phyloP scores from a whole-genome alignment of 2,113 vertebrate genomes.

The Cepphus grylle region DNA sequence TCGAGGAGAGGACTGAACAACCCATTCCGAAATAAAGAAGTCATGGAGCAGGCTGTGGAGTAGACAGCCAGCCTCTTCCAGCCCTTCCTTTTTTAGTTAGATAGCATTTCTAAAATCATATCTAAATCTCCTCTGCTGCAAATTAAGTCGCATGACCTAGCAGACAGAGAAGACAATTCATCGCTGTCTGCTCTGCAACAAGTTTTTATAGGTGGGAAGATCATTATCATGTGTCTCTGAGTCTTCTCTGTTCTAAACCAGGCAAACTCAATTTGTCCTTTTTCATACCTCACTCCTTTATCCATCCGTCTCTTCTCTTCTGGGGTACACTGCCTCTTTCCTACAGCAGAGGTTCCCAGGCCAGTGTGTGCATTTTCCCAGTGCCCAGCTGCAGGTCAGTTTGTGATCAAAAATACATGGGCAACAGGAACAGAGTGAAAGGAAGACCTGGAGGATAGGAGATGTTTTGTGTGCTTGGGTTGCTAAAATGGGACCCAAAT shows the following conservation, averaged over 20 bases:
- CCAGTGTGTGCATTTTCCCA: not conserved
- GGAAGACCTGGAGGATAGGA: not conserved
- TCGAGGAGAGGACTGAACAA: not conserved
- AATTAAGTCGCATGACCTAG: not conserved
- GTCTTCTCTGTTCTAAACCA: not conserved
- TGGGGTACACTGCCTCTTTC: not conserved
- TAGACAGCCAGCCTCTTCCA: not conserved
- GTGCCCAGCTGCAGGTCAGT: not conserved
- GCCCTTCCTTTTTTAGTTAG: not conserved
- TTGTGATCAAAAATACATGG: not conserved
- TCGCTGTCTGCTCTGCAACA: conserved; percentile 22
- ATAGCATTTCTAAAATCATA: conserved; percentile 13
- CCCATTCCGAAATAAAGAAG: not conserved
- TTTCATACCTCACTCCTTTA: not conserved
- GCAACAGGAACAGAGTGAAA: not conserved
- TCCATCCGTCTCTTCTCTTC: not conserved
- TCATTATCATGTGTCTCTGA: not conserved
- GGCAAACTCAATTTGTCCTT: not conserved
- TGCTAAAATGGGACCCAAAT: not conserved
- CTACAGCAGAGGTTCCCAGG: not conserved
- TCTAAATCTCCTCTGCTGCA: not conserved
- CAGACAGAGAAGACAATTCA: conserved; percentile 3
- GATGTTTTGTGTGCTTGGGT: not conserved
- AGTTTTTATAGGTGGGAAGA: conserved; percentile 24
- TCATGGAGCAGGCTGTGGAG: not conserved